Percentiles rank a stretch among this genome's conserved stretches.
Conservation (phyloP, 1,140 invertebrate genomes). For the Halesus radiatus region DNA sequence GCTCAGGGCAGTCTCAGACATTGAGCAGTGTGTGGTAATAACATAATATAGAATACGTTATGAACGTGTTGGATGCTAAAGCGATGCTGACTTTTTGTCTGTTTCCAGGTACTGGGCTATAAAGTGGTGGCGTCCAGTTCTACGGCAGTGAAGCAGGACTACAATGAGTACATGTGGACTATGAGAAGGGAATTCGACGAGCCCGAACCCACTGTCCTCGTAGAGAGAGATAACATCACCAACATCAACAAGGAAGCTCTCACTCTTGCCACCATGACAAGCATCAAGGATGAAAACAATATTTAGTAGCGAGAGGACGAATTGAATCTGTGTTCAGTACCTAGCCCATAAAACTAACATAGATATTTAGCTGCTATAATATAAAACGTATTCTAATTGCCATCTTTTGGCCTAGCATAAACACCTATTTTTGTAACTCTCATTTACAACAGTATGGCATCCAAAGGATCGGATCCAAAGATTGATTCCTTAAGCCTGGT, state of each 20-base stretch:
- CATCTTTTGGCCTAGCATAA: too few species aligned
- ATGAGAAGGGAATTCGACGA: constrained; percentile 90
- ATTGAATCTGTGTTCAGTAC: too few species aligned
- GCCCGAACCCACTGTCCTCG: constrained; percentile 77
- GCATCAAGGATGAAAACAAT: constrained; percentile 65
- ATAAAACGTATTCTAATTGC: too few species aligned
- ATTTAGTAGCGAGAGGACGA: constrained; percentile 58
- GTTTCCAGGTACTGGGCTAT: constrained; percentile 80
- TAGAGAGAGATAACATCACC: constrained; percentile 73
- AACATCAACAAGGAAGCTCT: constrained; percentile 73
- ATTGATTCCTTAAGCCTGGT: constrained; percentile 1
- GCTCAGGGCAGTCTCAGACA: too few species aligned
- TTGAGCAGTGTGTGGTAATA: too few species aligned
- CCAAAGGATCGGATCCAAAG: too few species aligned
- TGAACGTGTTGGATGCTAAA: too few species aligned
- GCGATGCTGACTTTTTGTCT: too few species aligned
- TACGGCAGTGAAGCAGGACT: constrained; percentile 86
- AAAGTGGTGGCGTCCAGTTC: constrained; percentile 88
- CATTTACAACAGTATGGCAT: too few species aligned
- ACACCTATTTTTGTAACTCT: too few species aligned
- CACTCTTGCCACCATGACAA: constrained; percentile 63
- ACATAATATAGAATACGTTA: too few species aligned
- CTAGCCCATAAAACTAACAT: constrained; percentile 21
- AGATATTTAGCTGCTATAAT: not conserved
- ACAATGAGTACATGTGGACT: constrained; percentile 93